Evolutionary conservation across 1,140 invertebrate species (phyloP).

Genomic region (Sitobion miscanthi): DNA sequence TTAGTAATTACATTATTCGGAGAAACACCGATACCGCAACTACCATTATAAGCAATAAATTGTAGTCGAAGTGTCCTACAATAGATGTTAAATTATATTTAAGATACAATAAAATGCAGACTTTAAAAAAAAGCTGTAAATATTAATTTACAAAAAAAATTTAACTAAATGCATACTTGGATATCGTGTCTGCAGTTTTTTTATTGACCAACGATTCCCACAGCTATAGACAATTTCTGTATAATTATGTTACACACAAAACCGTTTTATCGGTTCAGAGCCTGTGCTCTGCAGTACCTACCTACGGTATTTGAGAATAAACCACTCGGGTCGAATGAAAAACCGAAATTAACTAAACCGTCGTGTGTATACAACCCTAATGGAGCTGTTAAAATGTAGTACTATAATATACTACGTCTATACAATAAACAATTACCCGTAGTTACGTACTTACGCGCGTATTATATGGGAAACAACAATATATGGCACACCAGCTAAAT

Average conservation of each 20-base stretch:
- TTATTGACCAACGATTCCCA: not conserved
- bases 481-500: not conserved
- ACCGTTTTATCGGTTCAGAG: not conserved
- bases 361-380: not conserved
- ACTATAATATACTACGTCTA: not conserved
- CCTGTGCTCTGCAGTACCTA: not conserved
- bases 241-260: not conserved
- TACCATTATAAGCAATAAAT: not conserved
- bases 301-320: not conserved
- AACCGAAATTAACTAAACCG: not conserved
- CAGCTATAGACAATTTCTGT: not conserved
- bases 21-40: not conserved
- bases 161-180: not conserved
- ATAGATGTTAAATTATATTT: not conserved
- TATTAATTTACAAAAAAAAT: not conserved
- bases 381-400: not conserved
- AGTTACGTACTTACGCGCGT: not conserved
- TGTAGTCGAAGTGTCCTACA: not conserved
- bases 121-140: not conserved
- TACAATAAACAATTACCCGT: constrained; percentile 1
- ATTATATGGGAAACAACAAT: not conserved
- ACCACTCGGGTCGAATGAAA: not conserved
- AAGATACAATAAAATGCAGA: not conserved
- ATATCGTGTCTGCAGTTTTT: not conserved
- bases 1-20: not conserved